Conservation (phyloP, 2,888 invertebrate genomes). For the Chaetoderma sp. region DNA sequence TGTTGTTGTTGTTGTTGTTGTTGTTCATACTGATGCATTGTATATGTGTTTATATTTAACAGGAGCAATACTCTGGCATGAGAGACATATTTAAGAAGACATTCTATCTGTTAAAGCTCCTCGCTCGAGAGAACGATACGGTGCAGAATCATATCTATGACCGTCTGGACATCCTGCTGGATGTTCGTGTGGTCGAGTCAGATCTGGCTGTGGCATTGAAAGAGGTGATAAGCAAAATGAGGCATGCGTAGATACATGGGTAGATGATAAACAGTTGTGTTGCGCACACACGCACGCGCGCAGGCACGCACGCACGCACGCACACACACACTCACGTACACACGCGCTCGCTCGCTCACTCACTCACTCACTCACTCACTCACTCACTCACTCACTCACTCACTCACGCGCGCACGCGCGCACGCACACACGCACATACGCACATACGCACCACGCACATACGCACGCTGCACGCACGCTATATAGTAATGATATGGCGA, state of each 20-base stretch:
- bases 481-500: too few species aligned
- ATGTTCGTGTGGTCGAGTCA: slow-evolving; percentile 63
- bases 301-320: not conserved
- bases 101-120: slow-evolving; percentile 59
- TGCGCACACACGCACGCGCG: too few species aligned
- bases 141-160: slow-evolving; percentile 67
- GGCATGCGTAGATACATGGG: not conserved
- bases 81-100: slow-evolving; percentile 63
- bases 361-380: too few species aligned
- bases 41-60: too few species aligned
- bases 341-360: too few species aligned
- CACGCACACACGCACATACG: not conserved
- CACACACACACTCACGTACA: too few species aligned
- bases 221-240: slow-evolving; percentile 58
- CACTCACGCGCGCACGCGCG: too few species aligned
- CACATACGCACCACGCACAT: too few species aligned
- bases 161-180: slow-evolving; percentile 62
- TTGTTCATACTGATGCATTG: too few species aligned
- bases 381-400: too few species aligned
- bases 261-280: not conserved
- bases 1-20: too few species aligned
- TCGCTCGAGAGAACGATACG: slow-evolving; percentile 62
- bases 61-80: slow-evolving; percentile 67
- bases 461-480: too few species aligned
- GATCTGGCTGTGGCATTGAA: slow-evolving; percentile 64